These are phyloP conservation scores for Schrankia costaestrigalis DNA, from an alignment of 2,888 invertebrate genomes.

Conservation along the genomic window DNA sequence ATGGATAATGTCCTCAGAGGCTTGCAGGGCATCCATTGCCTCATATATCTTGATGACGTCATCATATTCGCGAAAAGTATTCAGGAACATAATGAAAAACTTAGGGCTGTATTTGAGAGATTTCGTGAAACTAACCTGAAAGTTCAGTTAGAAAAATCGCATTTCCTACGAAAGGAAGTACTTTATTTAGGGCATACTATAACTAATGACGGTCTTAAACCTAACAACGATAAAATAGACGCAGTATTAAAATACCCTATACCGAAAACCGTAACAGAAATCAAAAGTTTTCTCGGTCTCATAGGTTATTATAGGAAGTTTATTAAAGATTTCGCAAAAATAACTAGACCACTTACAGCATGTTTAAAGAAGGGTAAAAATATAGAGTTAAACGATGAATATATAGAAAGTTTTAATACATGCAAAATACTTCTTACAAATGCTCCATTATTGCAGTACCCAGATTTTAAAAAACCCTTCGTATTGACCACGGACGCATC, in stretches of 20 bases:
- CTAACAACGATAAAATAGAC: neutral
- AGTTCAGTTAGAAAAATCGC: neutral
- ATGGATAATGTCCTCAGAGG: neutral
- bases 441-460: conserved; percentile 1
- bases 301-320: neutral
- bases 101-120: neutral
- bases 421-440: neutral
- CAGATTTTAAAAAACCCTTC: neutral
- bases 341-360: neutral
- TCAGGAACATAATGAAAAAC: neutral
- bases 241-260: neutral
- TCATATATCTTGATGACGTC: neutral
- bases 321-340: conserved; percentile 2
- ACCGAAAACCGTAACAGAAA: neutral
- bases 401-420: neutral
- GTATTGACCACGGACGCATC: conserved; percentile 5
- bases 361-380: neutral
- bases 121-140: neutral
- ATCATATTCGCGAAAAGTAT: neutral
- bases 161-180: neutral
- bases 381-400: neutral
- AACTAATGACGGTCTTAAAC: neutral
- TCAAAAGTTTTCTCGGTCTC: neutral
- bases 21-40: neutral
- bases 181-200: neutral